A percentile compares a stretch with the other conserved stretches of the same genome.
These are phyloP conservation scores for Antedon mediterranea DNA, from an alignment of 53 echinoderm and acorn worm genomes.

Conservation along the genomic window DNA sequence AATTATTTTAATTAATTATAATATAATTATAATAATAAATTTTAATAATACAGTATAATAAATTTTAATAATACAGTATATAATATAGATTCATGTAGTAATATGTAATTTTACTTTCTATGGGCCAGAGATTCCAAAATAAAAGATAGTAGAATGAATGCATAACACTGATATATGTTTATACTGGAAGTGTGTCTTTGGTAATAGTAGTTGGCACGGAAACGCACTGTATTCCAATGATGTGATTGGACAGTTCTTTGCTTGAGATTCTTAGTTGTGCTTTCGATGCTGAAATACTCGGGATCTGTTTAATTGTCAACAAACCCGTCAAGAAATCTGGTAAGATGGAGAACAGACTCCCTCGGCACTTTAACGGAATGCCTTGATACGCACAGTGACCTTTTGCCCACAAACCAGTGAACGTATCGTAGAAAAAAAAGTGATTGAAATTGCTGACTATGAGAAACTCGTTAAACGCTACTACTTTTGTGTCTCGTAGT, in stretches of 20 bases:
- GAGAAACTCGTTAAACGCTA: background rate
- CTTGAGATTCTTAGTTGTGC: background rate
- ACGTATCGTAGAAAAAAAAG: background rate
- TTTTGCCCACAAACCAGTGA: background rate
- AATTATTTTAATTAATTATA: too few relatives aligned
- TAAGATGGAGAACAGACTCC: background rate
- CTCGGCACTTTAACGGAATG: background rate
- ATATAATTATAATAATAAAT: too few relatives aligned
- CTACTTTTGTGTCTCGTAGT: background rate
- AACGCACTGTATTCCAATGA: background rate
- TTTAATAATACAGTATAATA: too few relatives aligned
- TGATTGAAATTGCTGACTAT: background rate
- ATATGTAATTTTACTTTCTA: too few relatives aligned
- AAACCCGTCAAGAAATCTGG: background rate
- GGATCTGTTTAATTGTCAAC: background rate
- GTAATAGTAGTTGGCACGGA: background rate
- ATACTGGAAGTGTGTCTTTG: background rate
- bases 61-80: too few relatives aligned
- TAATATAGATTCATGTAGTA: too few relatives aligned
- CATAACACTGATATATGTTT: too few relatives aligned
- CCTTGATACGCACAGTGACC: background rate
- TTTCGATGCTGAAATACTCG: background rate
- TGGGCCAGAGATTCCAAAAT: too few relatives aligned
- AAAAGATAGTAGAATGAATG: too few relatives aligned
- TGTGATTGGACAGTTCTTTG: background rate